Evolutionary conservation across 1,140 invertebrate genomes (phyloP).

Genomic region (Aphidius gifuensis): DNA sequence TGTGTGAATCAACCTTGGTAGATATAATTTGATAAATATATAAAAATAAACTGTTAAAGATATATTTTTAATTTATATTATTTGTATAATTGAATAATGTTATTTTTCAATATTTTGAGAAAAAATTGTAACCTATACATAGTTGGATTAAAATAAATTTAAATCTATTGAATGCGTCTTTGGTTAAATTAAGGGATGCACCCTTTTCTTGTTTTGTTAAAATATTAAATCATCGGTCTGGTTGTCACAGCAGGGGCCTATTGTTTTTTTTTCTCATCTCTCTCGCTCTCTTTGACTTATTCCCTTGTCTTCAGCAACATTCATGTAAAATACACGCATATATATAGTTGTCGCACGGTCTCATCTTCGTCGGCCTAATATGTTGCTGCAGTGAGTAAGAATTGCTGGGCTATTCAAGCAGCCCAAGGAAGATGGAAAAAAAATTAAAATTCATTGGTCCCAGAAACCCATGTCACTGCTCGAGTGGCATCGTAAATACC

Average conservation of each 20-base stretch:
- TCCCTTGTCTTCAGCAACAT: background rate
- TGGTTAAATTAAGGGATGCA: constrained; percentile 48
- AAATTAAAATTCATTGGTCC: constrained; percentile 57
- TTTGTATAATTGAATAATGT: constrained; percentile 13
- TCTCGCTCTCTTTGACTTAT: background rate
- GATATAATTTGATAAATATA: too few relatives aligned
- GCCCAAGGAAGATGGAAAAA: constrained; percentile 30
- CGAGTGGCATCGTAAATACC: constrained; percentile 56
- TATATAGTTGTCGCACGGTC: constrained; percentile 6
- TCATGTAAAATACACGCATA: too few relatives aligned
- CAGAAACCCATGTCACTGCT: constrained; percentile 53
- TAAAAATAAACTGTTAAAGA: too few relatives aligned
- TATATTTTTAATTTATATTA: constrained; percentile 5
- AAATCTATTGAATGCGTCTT: constrained; percentile 22
- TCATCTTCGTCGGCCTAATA: background rate
- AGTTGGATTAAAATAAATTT: constrained; percentile 35
- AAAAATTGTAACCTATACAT: constrained; percentile 18
- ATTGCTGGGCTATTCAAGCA: constrained; percentile 11
- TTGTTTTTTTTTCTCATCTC: constrained; percentile 18
- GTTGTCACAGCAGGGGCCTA: constrained; percentile 48
- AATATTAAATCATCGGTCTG: constrained; percentile 56
- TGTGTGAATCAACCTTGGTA: constrained; percentile 6
- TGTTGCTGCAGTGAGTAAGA: constrained; percentile 16
- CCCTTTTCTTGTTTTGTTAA: constrained; percentile 49
- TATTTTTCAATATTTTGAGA: background rate